Base-by-base conservation (phyloP, 2,113 vertebrate species). In the Hypanus sabinus region DNA sequence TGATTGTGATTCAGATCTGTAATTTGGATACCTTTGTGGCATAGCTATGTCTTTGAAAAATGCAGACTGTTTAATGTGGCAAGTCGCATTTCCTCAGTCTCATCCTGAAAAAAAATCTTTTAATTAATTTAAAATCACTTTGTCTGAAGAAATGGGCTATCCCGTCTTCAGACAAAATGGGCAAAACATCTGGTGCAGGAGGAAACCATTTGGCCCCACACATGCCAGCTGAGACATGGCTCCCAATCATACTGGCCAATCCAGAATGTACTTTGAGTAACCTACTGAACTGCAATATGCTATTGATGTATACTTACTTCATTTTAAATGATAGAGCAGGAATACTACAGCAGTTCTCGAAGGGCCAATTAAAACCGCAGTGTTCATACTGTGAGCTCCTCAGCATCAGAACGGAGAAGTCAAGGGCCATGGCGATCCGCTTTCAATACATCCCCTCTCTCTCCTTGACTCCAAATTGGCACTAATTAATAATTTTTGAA, bases 361-460 rank as follows among this genome's bases (percentile, higher is more conserved):
- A 93, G 91, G 91, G 73, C 91, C 38, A 93, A 93, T 93, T 93
- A 93, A 93, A 93, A 75, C 70, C 24, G 70, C 91, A 93, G 91
- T 70, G 14, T 93, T 93, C 68, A 55, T 93, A 75, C 70, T 30
- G 70, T 71, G 91, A 27, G 68, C 91, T 71, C 70, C 65, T 36
- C 91, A 93, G 68, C 27, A 73, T 93, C 38, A 93, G 38, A 73
- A 93, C 38, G 24, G 91, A 75, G 91, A 20, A 93, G 91, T 75
- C 91, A 93, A 68, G 91, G 30, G 70, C 91, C 5, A 33, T 46
- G 7, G 91, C 71, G 55, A 93, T 73, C 38, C 7, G 10, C 68
- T 55, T 93, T 93, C 91, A 75, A 73, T 14, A 9, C 33, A 30
- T 46, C 24, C 70, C 68, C 33, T 7, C 68, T 55, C 91, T 75